Base-by-base conservation (phyloP, 2,113 vertebrate genomes). In the Corvus moneduloides region DNA sequence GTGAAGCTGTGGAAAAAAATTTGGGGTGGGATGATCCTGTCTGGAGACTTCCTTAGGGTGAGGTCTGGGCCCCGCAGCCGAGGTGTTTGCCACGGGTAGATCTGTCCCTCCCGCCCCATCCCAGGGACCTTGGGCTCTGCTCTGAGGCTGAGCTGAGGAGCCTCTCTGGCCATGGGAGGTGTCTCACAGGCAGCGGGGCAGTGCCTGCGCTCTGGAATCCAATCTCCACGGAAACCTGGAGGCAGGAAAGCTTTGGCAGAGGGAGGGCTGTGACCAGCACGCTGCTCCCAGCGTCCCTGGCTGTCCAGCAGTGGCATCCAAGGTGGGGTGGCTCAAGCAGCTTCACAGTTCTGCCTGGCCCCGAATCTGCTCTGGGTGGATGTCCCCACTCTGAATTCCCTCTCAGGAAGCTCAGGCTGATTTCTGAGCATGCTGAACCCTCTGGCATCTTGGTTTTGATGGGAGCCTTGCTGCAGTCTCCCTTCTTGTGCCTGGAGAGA, bases 51-150 rank as follows among this genome's bases (percentile, higher is more conserved):
- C 17, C 56, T n/a, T 6, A 6, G 30, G 37, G 5, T 16, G 44
- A 66, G 15, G 9, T 6, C 10, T 23, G 11, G 39, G 12, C 9
- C 19, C 39, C 24, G 43, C 23, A 27, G 21, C 43, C 0, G 0
- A 0, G 2, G 37, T 2, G 37, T 12, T 75, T 39, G 16, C 17
- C 13, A 2, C 9, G 8, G 5, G 30, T 23, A 33, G 8, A 16
- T 18, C 11, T 30, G 39, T 44, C 33, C 39, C 21, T 15, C 21
- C 37, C 37, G 52, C 7, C 39, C 56, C 7, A 0, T 33, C 30
- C 43, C 2, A 1, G 16, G 8, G 61, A 9, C 46, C 11, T 4
- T 3, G 7, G 43, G 21, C 48, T 43, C 61, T 14, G 12, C 16
- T 32, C 26, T 21, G 52, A 35, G 35, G 24, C 61, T 48, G 48